Conservation (phyloP, 2,797 vertebrate species). For the Allobates femoralis region DNA sequence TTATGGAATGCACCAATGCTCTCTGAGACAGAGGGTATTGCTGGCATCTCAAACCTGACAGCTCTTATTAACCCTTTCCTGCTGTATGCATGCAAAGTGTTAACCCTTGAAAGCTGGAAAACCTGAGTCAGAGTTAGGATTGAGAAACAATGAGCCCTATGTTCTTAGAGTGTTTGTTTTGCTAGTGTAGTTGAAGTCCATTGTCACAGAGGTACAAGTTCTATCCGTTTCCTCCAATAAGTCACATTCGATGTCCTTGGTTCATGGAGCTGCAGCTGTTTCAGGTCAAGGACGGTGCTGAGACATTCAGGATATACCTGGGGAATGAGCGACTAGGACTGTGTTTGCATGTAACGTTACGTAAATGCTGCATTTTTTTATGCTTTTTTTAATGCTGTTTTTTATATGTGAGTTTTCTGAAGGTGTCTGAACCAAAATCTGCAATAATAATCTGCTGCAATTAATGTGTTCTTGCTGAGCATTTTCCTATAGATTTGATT, state of each 20-base stretch:
- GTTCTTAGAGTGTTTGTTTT: constrained; percentile 48
- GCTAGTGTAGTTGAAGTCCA: constrained; percentile 40
- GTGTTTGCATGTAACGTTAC: background rate
- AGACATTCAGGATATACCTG: background rate
- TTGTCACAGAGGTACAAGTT: constrained; percentile 26
- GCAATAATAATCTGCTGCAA: too few species aligned
- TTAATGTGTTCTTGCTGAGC: too few species aligned
- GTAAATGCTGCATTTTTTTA: background rate
- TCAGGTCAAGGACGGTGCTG: background rate
- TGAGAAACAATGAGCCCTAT: constrained; percentile 41
- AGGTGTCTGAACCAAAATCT: too few species aligned
- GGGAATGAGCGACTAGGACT: background rate
- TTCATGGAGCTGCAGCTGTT: background rate
- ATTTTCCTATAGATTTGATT: too few species aligned
- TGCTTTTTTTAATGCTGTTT: too few species aligned
- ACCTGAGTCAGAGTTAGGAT: background rate
- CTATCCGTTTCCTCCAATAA: background rate
- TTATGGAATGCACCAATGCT: constrained; percentile 56
- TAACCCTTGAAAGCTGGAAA: constrained; percentile 18
- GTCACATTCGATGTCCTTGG: background rate
- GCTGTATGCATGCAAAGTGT: background rate
- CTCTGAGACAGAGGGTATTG: background rate
- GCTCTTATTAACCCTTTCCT: constrained; percentile 15
- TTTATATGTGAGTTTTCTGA: too few species aligned
- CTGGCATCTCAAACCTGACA: constrained; percentile 9